These are phyloP conservation scores for Charaxes varanes DNA, from an alignment of 1,140 invertebrate species.

Conservation along the genomic window DNA sequence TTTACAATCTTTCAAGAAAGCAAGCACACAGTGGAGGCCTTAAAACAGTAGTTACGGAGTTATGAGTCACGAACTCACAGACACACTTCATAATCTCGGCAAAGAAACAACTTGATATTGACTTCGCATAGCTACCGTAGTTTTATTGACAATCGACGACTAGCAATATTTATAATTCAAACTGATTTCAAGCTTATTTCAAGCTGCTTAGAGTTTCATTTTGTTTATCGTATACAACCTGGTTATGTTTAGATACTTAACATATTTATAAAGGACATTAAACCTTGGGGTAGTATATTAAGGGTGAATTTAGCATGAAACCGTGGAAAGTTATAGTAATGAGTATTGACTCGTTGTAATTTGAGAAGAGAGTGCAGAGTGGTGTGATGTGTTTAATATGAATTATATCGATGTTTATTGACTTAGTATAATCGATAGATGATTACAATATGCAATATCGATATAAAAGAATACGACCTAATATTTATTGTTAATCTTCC, in stretches of 20 bases:
- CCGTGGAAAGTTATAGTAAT: neutral
- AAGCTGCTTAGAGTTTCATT: too few relatives aligned
- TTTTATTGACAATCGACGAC: conserved; percentile 11
- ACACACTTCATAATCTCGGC: conserved; percentile 9
- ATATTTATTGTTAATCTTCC: too few relatives aligned
- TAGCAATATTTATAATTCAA: neutral
- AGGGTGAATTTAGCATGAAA: conserved; percentile 1
- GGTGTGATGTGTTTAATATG: neutral
- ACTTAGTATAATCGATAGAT: neutral
- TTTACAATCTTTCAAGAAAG: conserved; percentile 1
- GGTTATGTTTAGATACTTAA: neutral
- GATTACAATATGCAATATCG: too few relatives aligned
- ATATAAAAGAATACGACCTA: too few relatives aligned
- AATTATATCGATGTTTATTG: neutral
- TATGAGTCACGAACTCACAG: conserved; percentile 11
- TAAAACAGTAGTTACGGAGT: conserved; percentile 11
- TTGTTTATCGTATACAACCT: too few relatives aligned
- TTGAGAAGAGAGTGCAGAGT: conserved; percentile 5
- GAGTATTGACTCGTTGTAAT: conserved; percentile 6
- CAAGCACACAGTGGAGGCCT: conserved; percentile 1
- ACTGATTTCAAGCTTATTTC: neutral
- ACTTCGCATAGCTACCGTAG: conserved; percentile 9
- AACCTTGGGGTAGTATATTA: neutral
- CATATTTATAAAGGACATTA: conserved; percentile 1
- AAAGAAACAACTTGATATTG: conserved; percentile 14